Base-by-base conservation (phyloP, 2,888 invertebrate species). In the Drosophila pseudotalamancana region DNA sequence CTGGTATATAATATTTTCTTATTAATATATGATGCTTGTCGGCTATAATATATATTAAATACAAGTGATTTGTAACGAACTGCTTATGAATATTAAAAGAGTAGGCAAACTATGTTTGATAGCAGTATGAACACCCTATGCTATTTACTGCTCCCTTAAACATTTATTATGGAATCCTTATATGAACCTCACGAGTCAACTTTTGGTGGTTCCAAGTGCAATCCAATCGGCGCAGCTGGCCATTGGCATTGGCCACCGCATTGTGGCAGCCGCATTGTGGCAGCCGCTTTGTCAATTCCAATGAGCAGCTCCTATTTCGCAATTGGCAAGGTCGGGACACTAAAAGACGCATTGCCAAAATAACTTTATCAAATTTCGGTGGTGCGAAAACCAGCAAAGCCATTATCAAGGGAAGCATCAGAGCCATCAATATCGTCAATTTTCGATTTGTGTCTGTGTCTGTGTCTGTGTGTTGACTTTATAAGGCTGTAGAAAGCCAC, bases 341-440 rank as follows among this genome's bases (percentile, higher is more conserved):
- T 75, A 49, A 75, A 43, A 60, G 63, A 40, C 55, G 66, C 61
- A 37, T 45, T 19, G 29, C 54, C n/a, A 11, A 67, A 80, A 77
- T 75, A 65, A 60, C 70, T 77, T 85, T 72, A 75, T 77, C 66
- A 75, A 79, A 63, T 74, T 62, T 63, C 51, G 49, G 42, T 66
- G 34, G 42, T 40, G 54, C 46, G 27, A 53, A 60, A 51, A n/a
- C 45, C 54, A 29, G 21, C 37, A 51, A 55, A 46, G 61, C 45
- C 37, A 61, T 53, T 72, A 63, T 69, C 55, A 46, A 57, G 32
- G n/a, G n/a, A 42, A 19, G 23, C 23, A 23, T 35, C 35, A 45
- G 34, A 32, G 50, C 43, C 54, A 54, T 61, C 66, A 64, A 67
- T 77, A 57, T 66, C 55, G 57, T 53, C 68, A 72, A 64, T 77